Conservation (phyloP, 1,140 invertebrate genomes). For the Acyrthosiphon pisum region DNA sequence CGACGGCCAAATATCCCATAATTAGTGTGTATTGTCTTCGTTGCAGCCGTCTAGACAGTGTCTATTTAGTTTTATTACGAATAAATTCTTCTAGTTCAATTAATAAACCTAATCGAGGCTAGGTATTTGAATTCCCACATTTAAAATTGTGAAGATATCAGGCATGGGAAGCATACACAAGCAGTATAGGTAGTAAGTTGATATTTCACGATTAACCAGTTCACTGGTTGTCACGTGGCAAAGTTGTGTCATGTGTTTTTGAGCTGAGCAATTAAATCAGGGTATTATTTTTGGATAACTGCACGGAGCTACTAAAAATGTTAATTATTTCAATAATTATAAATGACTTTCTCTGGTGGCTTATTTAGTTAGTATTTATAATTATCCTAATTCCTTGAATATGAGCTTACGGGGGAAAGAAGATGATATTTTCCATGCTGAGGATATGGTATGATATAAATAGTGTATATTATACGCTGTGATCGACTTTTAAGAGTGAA, state of each 20-base stretch:
- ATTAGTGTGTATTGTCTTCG: too few relatives aligned
- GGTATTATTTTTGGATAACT: not conserved
- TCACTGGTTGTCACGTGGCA: constrained; percentile 62
- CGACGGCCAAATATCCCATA: too few relatives aligned
- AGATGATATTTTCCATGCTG: not conserved
- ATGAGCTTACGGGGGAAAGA: not conserved
- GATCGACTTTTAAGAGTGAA: too few relatives aligned
- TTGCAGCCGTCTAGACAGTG: too few relatives aligned
- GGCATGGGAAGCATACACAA: not conserved
- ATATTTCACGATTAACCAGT: not conserved
- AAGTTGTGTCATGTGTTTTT: constrained; percentile 62
- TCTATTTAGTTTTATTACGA: too few relatives aligned
- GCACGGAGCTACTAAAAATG: not conserved
- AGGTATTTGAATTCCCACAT: not conserved
- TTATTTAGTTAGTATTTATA: not conserved
- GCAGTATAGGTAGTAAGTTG: not conserved
- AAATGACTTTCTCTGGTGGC: not conserved
- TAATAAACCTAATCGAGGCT: not conserved
- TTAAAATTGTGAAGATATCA: not conserved
- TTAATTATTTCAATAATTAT: not conserved
- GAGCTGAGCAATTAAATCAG: constrained; percentile 60
- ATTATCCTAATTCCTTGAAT: not conserved
- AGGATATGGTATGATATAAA: not conserved
- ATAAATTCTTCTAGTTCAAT: not conserved
- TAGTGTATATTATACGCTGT: too few relatives aligned